Percentiles rank a stretch among this genome's conserved stretches.
phyloP scores from a whole-genome alignment of 2,888 invertebrate genomes.

The Strigamia transsilvanica region DNA sequence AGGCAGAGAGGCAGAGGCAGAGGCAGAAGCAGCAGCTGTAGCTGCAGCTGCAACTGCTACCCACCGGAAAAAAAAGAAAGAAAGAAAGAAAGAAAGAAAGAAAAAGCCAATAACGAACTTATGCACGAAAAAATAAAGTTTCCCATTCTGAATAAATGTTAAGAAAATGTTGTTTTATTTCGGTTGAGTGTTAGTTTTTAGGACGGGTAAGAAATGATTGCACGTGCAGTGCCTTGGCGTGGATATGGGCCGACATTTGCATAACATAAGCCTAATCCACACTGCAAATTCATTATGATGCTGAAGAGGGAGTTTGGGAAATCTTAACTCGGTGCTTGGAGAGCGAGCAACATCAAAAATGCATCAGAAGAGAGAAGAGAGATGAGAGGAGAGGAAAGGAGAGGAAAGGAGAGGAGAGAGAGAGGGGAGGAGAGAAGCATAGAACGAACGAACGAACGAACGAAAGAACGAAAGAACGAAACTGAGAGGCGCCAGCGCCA shows the following conservation, averaged over 20 bases:
- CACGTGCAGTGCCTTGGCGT: neutral
- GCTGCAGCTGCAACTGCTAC: neutral
- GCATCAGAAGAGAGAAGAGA: conserved; percentile 22
- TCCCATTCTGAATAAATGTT: neutral
- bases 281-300: conserved; percentile 47
- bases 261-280: conserved; percentile 46
- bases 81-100: neutral
- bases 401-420: neutral
- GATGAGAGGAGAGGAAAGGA: neutral
- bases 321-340: conserved; percentile 48
- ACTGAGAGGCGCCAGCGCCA: neutral
- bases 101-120: conserved; percentile 44
- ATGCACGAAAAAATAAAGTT: conserved; percentile 40
- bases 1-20: too few species aligned
- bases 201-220: neutral
- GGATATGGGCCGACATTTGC: conserved; percentile 17
- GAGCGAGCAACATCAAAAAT: conserved; percentile 28
- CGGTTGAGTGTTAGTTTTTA: neutral
- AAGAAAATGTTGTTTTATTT: neutral
- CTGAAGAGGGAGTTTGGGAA: conserved; percentile 25
- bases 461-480: too few species aligned
- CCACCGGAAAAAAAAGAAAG: too few species aligned
- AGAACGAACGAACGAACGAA: too few species aligned
- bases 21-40: neutral
- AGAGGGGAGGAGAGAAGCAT: too few species aligned